Conservation (phyloP, 2,113 vertebrate genomes). For the Etheostoma cragini region DNA sequence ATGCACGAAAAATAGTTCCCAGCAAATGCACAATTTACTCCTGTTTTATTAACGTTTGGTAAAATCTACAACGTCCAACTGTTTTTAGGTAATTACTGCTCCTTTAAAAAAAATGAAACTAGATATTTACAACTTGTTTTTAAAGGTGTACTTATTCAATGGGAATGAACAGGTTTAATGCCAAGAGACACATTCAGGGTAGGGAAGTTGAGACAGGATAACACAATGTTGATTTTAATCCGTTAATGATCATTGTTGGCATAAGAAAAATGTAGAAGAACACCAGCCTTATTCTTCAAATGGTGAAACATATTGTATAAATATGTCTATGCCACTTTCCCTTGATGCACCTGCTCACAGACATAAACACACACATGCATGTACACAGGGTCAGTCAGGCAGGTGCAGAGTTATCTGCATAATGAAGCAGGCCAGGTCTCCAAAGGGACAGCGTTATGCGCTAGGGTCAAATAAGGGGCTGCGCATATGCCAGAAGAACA, state of each 20-base stretch:
- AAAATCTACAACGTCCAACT: background rate
- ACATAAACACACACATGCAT: conserved; percentile 60
- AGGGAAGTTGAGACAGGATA: background rate
- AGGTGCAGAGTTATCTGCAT: conserved; percentile 81
- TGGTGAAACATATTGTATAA: conserved; percentile 31
- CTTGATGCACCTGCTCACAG: conserved; percentile 68
- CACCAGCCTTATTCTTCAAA: conserved; percentile 14
- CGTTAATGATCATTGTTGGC: background rate
- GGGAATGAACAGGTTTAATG: background rate
- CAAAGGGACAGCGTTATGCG: conserved; percentile 67
- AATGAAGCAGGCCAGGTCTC: conserved; percentile 78
- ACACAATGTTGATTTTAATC: background rate
- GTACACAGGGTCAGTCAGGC: conserved; percentile 77
- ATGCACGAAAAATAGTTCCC: background rate
- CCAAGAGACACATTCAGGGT: background rate
- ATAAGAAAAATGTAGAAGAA: background rate
- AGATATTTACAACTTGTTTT: background rate
- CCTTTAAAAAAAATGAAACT: background rate
- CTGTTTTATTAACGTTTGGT: background rate
- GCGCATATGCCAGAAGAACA: conserved; percentile 71
- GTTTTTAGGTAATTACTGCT: conserved; percentile 1
- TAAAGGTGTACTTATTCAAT: background rate
- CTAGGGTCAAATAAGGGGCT: conserved; percentile 77
- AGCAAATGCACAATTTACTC: background rate
- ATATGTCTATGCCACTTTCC: conserved; percentile 28